Evolutionary conservation across 2,113 vertebrate species (phyloP), one percentile per base, ranked within the genome.

Genomic region (Benitochromis conjunctus): DNA sequence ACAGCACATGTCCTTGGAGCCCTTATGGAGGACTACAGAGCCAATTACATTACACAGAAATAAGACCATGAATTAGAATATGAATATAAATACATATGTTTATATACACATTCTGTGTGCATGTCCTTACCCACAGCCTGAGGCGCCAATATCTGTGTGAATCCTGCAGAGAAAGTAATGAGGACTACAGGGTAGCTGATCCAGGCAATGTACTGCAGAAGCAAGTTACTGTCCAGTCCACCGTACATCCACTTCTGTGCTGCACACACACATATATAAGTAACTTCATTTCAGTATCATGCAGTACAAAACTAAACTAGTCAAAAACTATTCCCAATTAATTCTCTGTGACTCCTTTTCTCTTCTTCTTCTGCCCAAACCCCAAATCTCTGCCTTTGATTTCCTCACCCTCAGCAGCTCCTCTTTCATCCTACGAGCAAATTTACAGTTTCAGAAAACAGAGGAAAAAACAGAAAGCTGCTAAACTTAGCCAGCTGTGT

Each of bases 241-340:
- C 94, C 96, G 0, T 98, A 98, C 99, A 99, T 99, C 99, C 99
- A 99, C 94, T 99, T 98, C 96, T 99, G 98, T 95, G 98, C 99
- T 99, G 97, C 94, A 93, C 90, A 92, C 69, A 85, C 86, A 92
- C 51, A 86, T 21, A 6, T 41, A 84, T 41, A 89, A 74, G 43
- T 46, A 83, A 76, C 62, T 79, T 88, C 46, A 81, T 82, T 79
- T 84, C 56, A 90, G 38, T 86, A 91, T 76, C 56, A 83, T 57
- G 24, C 51, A 36, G 55, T 13, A 46, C 29, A 81, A 60, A 82
- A 69, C 66, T 11, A 26, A 76, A 34, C 7, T 9, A 57, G 21
- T 24, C 11, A 19, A 21, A 21, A 8, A 36, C n/a, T 36, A 51
- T 53, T 80, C 43, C 36, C 26, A 76, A 76, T 76, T 76, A 31